Conservation (phyloP, 1,140 invertebrate genomes). For the Patella vulgata region DNA sequence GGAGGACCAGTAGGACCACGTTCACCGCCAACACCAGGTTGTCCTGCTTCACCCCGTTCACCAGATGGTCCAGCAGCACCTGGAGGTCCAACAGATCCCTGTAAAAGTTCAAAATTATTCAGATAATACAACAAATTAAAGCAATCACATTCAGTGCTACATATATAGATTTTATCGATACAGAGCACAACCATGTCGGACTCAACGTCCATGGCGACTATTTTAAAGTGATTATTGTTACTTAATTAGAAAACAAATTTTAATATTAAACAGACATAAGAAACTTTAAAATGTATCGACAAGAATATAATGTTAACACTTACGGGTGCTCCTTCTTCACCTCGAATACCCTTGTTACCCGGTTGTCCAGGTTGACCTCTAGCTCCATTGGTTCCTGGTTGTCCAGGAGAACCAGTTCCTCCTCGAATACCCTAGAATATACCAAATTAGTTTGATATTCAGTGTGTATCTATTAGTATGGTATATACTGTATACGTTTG, state of each 20-base stretch:
- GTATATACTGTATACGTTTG: neutral
- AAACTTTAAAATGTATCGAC: too few relatives aligned
- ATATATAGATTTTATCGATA: slow-evolving; percentile 17
- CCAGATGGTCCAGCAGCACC: slow-evolving; percentile 49
- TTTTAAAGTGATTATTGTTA: too few relatives aligned
- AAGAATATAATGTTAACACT: too few relatives aligned
- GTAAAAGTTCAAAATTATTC: neutral
- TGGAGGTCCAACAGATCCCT: slow-evolving; percentile 43
- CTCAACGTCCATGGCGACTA: slow-evolving; percentile 15
- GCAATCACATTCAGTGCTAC: too few relatives aligned
- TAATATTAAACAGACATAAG: too few relatives aligned
- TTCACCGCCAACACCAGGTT: slow-evolving; percentile 43
- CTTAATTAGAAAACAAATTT: too few relatives aligned
- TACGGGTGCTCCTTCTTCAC: slow-evolving; percentile 40
- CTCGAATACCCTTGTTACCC: slow-evolving; percentile 41
- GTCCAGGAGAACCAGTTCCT: slow-evolving; percentile 40
- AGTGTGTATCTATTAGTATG: neutral
- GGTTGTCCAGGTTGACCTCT: slow-evolving; percentile 45
- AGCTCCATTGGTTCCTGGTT: slow-evolving; percentile 43
- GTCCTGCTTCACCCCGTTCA: slow-evolving; percentile 36
- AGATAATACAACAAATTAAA: too few relatives aligned
- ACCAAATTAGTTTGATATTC: too few relatives aligned
- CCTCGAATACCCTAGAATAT: slow-evolving; percentile 46
- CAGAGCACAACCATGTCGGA: slow-evolving; percentile 16
- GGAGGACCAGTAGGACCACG: slow-evolving; percentile 46